Percentiles rank a stretch among this genome's conserved stretches.
Evolutionary conservation across 2,113 vertebrate species (phyloP).

Genomic region (Morone saxatilis): DNA sequence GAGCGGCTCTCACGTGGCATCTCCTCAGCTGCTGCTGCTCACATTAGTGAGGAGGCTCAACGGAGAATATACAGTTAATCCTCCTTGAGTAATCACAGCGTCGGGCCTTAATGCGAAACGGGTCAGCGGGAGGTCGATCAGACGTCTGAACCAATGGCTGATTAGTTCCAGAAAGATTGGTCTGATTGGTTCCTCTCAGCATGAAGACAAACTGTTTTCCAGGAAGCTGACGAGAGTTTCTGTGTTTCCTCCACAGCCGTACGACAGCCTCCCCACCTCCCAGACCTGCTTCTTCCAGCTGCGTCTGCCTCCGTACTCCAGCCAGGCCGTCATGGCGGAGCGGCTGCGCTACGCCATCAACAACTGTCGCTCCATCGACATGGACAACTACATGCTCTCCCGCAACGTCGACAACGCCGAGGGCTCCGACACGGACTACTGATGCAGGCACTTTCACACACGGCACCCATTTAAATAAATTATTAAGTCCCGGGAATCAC

Average conservation of each 20-base stretch:
- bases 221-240: too few relatives aligned
- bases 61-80: too few relatives aligned
- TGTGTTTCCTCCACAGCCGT: conserved; percentile 73
- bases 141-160: too few relatives aligned
- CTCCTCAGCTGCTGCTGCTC: too few relatives aligned
- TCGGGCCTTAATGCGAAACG: too few relatives aligned
- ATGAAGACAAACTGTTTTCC: too few relatives aligned
- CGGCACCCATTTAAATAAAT: background rate
- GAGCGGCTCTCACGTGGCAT: too few relatives aligned
- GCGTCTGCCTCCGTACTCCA: conserved; percentile 87
- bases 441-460: conserved; percentile 17
- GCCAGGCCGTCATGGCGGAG: conserved; percentile 86
- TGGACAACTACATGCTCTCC: conserved; percentile 90
- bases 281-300: conserved; percentile 90
- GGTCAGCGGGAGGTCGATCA: too few relatives aligned
- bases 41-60: too few relatives aligned
- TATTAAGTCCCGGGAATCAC: background rate
- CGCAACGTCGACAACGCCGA: conserved; percentile 86
- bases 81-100: too few relatives aligned
- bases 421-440: conserved; percentile 87
- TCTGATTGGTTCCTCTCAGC: too few relatives aligned
- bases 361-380: conserved; percentile 90
- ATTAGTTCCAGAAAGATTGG: too few relatives aligned
- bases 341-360: conserved; percentile 88
- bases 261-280: conserved; percentile 88